phyloP scores from a whole-genome alignment of 2,888 invertebrate species.

The Sericinus montela region DNA sequence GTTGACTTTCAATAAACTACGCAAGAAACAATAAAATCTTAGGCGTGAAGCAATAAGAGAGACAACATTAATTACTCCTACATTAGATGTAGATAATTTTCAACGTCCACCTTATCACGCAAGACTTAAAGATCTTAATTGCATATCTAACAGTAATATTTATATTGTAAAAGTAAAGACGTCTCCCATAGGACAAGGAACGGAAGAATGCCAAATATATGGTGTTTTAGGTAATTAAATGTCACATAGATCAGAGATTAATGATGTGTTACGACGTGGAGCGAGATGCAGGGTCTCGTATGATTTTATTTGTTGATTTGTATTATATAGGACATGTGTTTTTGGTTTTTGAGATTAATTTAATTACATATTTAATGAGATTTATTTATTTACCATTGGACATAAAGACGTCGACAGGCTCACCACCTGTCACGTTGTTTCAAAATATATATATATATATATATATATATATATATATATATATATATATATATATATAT shows the following conservation, averaged over 20 bases:
- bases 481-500: too few species aligned
- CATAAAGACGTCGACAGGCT: too few species aligned
- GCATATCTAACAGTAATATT: constrained; percentile 1
- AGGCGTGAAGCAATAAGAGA: constrained; percentile 77
- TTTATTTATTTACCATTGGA: too few species aligned
- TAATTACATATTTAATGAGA: too few species aligned
- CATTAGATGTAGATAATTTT: constrained; percentile 23
- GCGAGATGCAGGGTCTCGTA: constrained; percentile 34
- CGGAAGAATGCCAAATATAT: constrained; percentile 76
- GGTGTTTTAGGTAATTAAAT: constrained; percentile 79
- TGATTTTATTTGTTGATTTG: constrained; percentile 11
- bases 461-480: too few species aligned
- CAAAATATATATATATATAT: too few species aligned
- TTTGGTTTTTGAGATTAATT: too few species aligned
- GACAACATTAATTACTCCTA: constrained; percentile 66
- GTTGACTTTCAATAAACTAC: constrained; percentile 30
- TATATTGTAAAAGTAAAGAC: constrained; percentile 24
- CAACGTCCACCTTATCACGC: constrained; percentile 24
- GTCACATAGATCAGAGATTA: constrained; percentile 78
- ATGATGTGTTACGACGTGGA: constrained; percentile 71
- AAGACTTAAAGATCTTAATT: constrained; percentile 26
- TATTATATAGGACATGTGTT: too few species aligned
- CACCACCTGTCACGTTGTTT: too few species aligned
- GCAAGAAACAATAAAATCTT: constrained; percentile 67
- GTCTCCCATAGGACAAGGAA: constrained; percentile 48